Conservation (phyloP, 2,888 invertebrate species). For the Agrenia bidenticulata region DNA sequence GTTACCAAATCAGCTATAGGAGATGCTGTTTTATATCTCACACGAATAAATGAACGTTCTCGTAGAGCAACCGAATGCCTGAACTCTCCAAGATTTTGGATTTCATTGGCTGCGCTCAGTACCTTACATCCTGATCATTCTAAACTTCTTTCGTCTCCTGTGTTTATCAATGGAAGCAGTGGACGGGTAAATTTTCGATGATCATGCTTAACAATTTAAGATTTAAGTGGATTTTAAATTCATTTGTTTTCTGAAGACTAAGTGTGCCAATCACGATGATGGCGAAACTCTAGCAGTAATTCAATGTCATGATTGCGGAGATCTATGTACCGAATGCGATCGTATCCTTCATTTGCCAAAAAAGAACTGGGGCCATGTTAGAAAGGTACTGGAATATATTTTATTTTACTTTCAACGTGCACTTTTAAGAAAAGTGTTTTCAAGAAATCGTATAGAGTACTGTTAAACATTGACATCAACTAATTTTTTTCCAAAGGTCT, state of each 20-base stretch:
- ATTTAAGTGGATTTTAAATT: no score
- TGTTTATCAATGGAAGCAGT: slow-evolving; percentile 68
- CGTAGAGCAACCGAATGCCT: slow-evolving; percentile 75
- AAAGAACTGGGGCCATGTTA: slow-evolving; percentile 77
- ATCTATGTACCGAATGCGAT: slow-evolving; percentile 94
- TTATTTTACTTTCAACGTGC: no score
- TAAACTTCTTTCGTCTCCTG: slow-evolving; percentile 74
- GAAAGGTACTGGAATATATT: no score
- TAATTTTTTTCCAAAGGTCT: slow-evolving; percentile 63
- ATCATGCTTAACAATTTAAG: no score
- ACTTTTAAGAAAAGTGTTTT: no score
- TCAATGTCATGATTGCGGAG: slow-evolving; percentile 86
- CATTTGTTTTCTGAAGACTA: slow-evolving; percentile 67
- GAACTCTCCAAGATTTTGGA: slow-evolving; percentile 82
- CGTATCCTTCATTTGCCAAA: slow-evolving; percentile 89
- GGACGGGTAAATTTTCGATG: slow-evolving; percentile 55
- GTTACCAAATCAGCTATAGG: slow-evolving; percentile 86
- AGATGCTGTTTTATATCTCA: slow-evolving; percentile 79
- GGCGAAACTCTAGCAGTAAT: slow-evolving; percentile 88
- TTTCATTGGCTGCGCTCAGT: slow-evolving; percentile 88
- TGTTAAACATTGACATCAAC: no score
- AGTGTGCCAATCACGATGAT: slow-evolving; percentile 96
- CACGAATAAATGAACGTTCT: slow-evolving; percentile 74
- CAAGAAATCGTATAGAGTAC: no score
- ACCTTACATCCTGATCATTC: slow-evolving; percentile 89